Conservation (phyloP, 2,113 vertebrate species). For the Micromys minutus region DNA sequence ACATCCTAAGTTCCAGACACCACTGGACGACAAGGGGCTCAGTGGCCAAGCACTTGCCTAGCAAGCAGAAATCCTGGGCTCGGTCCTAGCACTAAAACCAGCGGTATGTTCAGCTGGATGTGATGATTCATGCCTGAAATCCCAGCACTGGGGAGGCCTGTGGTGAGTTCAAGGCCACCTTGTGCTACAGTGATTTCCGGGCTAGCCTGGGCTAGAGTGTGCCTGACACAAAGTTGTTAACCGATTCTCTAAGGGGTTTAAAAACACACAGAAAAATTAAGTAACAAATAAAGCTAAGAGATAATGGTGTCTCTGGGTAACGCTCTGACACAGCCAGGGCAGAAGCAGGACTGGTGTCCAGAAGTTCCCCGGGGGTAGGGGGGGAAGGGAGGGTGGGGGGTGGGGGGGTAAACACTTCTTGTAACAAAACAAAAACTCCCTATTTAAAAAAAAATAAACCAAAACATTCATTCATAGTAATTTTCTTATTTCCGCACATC, state of each 20-base stretch:
- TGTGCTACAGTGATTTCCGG: background rate
- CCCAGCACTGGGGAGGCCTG: background rate
- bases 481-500: background rate
- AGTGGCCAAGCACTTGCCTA: background rate
- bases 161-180: background rate
- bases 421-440: slow-evolving; percentile 44
- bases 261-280: background rate
- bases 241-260: background rate
- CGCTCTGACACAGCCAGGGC: background rate
- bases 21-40: background rate
- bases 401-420: slow-evolving; percentile 29
- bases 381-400: too few relatives aligned
- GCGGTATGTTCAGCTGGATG: background rate
- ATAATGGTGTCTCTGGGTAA: background rate
- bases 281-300: slow-evolving; percentile 20
- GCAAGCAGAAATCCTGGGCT: background rate
- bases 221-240: slow-evolving; percentile 19
- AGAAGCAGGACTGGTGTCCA: background rate
- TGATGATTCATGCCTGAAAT: background rate
- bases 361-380: too few relatives aligned
- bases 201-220: background rate
- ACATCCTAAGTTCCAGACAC: slow-evolving; percentile 21
- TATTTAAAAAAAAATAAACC: slow-evolving; percentile 29
- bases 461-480: background rate
- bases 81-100: background rate